A percentile compares a stretch with the other conserved stretches of the same genome.
Conservation (phyloP, 2,888 invertebrate genomes). For the Argyra leucocephala region DNA sequence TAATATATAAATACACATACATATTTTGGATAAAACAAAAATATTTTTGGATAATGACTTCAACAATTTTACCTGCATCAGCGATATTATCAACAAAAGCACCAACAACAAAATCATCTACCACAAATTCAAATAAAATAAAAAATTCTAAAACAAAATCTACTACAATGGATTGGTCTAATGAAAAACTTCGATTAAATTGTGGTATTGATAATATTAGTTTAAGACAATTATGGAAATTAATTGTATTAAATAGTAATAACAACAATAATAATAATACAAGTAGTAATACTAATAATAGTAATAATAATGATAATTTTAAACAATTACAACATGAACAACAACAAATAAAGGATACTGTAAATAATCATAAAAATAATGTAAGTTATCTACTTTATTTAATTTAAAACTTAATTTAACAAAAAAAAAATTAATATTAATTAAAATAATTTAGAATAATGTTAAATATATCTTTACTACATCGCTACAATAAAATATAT, state of each 20-base stretch:
- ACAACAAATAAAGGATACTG: constrained; percentile 1
- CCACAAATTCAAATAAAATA: neutral
- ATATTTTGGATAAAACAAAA: too few relatives aligned
- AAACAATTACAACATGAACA: neutral
- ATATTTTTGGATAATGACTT: neutral
- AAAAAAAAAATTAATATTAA: too few relatives aligned
- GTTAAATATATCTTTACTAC: too few relatives aligned
- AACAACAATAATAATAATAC: neutral
- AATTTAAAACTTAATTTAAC: too few relatives aligned
- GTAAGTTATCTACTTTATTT: constrained; percentile 16
- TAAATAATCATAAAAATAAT: constrained; percentile 16
- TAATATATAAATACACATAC: too few relatives aligned
- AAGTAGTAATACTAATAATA: neutral
- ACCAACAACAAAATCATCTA: neutral
- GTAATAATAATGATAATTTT: neutral
- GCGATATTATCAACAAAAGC: neutral
- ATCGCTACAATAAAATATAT: too few relatives aligned
- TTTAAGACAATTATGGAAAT: constrained; percentile 41
- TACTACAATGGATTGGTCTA: constrained; percentile 40
- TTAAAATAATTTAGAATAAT: too few relatives aligned
- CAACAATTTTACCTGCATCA: neutral
- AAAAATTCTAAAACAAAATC: constrained; percentile 7
- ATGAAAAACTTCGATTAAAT: constrained; percentile 39
- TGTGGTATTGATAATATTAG: constrained; percentile 41
- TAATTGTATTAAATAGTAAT: constrained; percentile 39